These are phyloP conservation scores for Eurypyga helias DNA, from an alignment of 2,113 vertebrate genomes.

Conservation along the genomic window DNA sequence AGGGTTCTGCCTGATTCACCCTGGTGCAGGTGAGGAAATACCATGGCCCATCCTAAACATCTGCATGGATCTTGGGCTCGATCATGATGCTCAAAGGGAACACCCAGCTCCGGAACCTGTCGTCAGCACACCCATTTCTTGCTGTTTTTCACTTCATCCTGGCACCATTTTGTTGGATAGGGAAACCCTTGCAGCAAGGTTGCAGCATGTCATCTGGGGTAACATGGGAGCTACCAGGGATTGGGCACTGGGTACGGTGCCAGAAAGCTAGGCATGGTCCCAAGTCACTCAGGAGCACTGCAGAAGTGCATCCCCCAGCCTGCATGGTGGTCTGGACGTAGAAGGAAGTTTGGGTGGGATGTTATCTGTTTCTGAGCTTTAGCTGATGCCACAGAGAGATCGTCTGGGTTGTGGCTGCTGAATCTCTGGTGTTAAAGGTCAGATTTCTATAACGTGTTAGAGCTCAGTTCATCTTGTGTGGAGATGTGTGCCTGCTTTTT, in stretches of 20 bases:
- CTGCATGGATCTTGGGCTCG: fast-evolving
- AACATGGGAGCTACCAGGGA: background rate
- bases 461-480: background rate
- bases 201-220: background rate
- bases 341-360: background rate
- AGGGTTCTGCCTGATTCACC: background rate
- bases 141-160: background rate
- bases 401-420: background rate
- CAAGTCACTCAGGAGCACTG: background rate
- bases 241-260: fast-evolving
- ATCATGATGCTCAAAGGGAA: background rate
- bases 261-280: background rate
- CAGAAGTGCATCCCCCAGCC: background rate
- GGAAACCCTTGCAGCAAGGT: background rate
- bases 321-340: background rate
- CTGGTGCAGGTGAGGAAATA: background rate
- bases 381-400: background rate
- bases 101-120: background rate
- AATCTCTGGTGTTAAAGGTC: background rate
- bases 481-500: fast-evolving
- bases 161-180: background rate
- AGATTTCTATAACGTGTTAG: background rate
- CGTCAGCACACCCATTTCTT: background rate
- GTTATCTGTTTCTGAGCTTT: background rate
- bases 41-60: background rate